Evolutionary conservation across 2,888 invertebrate genomes (phyloP).

Genomic region (Blomia tropicalis): DNA sequence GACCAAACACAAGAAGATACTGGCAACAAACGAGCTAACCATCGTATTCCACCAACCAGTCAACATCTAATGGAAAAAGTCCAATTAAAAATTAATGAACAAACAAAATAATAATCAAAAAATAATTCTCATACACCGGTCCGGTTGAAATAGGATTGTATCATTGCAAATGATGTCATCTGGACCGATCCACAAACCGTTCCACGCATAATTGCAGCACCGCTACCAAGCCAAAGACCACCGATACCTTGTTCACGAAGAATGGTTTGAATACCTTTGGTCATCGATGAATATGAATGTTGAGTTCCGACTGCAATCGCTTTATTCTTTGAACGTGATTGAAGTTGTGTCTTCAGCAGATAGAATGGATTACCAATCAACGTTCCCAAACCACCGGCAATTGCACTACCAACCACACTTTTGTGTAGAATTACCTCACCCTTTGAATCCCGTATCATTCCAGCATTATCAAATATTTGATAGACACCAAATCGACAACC

Average conservation of each 20-base stretch:
- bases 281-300: slow-evolving; percentile 53
- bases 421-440: slow-evolving; percentile 50
- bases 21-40: slow-evolving; percentile 56
- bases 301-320: slow-evolving; percentile 78
- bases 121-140: slow-evolving; percentile 27
- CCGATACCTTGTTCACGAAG: slow-evolving; percentile 38
- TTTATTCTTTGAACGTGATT: slow-evolving; percentile 48
- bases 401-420: slow-evolving; percentile 55
- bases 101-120: background rate
- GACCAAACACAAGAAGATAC: slow-evolving; percentile 55
- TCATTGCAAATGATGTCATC: slow-evolving; percentile 55
- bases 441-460: slow-evolving; percentile 44
- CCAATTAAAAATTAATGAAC: background rate
- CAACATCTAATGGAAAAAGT: slow-evolving; percentile 36
- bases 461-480: slow-evolving; percentile 52
- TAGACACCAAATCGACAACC: slow-evolving; percentile 59
- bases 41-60: slow-evolving; percentile 54
- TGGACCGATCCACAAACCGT: slow-evolving; percentile 67
- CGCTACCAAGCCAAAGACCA: slow-evolving; percentile 65
- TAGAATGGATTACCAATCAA: slow-evolving; percentile 70
- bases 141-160: slow-evolving; percentile 16
- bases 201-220: slow-evolving; percentile 54
- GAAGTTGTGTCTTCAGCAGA: slow-evolving; percentile 67
- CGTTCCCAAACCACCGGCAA: slow-evolving; percentile 61
- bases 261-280: slow-evolving; percentile 44